Evolutionary conservation across 2,888 invertebrate genomes (phyloP).

Genomic region (Platynereis dumerilii): DNA sequence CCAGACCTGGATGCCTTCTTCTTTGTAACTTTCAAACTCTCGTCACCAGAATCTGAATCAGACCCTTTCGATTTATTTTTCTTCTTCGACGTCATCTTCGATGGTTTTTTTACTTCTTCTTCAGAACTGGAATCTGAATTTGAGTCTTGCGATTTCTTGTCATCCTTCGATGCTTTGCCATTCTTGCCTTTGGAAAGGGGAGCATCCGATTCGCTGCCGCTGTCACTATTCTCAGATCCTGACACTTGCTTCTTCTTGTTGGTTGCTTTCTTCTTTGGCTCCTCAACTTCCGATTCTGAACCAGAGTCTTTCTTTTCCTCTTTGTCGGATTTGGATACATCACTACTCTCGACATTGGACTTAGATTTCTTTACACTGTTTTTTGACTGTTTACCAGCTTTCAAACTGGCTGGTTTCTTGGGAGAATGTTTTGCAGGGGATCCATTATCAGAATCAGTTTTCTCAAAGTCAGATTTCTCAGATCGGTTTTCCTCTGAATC

Average conservation of each 20-base stretch:
- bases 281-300: background rate
- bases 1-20: background rate
- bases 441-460: too few species aligned
- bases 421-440: too few species aligned
- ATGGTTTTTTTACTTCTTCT: background rate
- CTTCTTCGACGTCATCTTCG: background rate
- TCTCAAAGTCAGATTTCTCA: too few species aligned
- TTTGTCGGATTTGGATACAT: background rate
- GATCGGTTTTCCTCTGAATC: too few species aligned
- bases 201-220: too few species aligned
- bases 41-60: background rate
- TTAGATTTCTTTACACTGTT: background rate
- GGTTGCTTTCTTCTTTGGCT: background rate
- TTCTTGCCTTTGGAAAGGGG: too few species aligned
- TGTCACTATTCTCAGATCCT: too few species aligned
- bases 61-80: background rate
- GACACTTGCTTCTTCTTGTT: background rate
- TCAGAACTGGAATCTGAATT: background rate
- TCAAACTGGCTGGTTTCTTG: too few species aligned
- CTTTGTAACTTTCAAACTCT: background rate
- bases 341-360: background rate
- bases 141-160: background rate
- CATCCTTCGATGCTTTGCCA: too few species aligned
- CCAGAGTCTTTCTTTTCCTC: background rate
- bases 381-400: too few species aligned